A percentile compares a stretch with the other conserved stretches of the same genome.
phyloP scores from a whole-genome alignment of 2,113 vertebrate genomes.

The Bothrops jararaca region DNA sequence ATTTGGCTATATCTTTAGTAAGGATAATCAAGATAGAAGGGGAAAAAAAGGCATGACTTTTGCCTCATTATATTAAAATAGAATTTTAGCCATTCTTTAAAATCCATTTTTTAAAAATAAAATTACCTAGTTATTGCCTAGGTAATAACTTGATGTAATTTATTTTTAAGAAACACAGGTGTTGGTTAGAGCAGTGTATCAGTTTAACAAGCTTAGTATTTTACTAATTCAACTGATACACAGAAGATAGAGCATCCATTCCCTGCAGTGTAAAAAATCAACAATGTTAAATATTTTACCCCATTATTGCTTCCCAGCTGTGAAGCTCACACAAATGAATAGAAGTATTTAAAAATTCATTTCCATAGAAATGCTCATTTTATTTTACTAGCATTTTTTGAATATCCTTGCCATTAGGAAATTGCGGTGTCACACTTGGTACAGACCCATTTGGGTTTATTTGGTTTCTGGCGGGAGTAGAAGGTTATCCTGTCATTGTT shows the following conservation, averaged over 20 bases:
- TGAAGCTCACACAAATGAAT: conserved; percentile 14
- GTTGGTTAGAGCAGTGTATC: neutral
- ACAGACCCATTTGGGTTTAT: neutral
- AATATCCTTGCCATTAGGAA: conserved; percentile 21
- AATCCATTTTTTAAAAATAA: neutral
- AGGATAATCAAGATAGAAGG: neutral
- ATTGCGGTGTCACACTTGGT: neutral
- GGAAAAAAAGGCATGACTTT: neutral
- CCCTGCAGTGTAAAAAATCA: conserved; percentile 18
- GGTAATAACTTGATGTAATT: neutral
- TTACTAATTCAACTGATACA: neutral
- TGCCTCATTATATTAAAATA: neutral
- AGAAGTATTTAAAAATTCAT: conserved; percentile 50
- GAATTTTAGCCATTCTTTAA: neutral
- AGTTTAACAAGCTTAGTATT: conserved; percentile 27
- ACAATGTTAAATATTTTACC: conserved; percentile 52
- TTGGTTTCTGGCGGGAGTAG: neutral
- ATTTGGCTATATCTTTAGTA: neutral
- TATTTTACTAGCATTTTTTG: conserved; percentile 10
- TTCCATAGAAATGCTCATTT: conserved; percentile 29
- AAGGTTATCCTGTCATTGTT: neutral
- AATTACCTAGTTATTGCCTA: neutral
- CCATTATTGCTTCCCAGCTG: conserved; percentile 44
- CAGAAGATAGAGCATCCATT: conserved; percentile 10
- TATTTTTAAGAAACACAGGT: neutral